phyloP scores from a whole-genome alignment of 30 jellyfish, hydroid and myxozoan species.

The Aurelia aurita complex sp. Pacific region DNA sequence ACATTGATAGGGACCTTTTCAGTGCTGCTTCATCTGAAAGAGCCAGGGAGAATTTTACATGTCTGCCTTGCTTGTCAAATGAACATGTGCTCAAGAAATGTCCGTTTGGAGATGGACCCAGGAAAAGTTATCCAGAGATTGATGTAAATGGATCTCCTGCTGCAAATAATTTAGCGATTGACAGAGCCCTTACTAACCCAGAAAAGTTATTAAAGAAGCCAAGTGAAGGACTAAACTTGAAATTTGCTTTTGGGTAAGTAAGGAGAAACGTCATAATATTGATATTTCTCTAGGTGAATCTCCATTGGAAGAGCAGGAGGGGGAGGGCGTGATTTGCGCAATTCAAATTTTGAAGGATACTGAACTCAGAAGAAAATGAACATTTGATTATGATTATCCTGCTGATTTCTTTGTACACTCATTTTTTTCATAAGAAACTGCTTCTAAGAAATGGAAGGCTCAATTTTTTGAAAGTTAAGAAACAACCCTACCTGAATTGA shows the following conservation, averaged over 20 bases:
- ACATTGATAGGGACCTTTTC: constrained; percentile 78
- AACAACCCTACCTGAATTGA: no score
- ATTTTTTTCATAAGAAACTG: no score
- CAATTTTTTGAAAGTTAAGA: no score
- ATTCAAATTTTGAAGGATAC: no score
- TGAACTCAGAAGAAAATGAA: no score
- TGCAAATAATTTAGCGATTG: constrained; percentile 74
- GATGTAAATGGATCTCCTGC: constrained; percentile 38
- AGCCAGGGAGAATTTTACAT: constrained; percentile 53
- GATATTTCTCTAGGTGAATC: no score
- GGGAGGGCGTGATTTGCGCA: no score
- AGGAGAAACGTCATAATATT: no score
- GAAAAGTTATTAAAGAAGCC: constrained; percentile 85
- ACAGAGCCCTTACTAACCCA: constrained; percentile 90
- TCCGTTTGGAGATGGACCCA: constrained; percentile 77
- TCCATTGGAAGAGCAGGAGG: no score
- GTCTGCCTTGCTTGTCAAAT: constrained; percentile 78
- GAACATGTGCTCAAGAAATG: constrained; percentile 81
- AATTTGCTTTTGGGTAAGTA: constrained; percentile 96
- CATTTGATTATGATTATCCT: no score
- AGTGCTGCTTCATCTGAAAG: constrained; percentile 82
- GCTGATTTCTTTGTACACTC: no score
- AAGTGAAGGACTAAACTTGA: constrained; percentile 82
- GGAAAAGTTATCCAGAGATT: constrained; percentile 15
- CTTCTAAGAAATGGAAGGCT: no score